Percentiles rank a stretch among this genome's conserved stretches.
Evolutionary conservation across 2,113 vertebrate genomes (phyloP).

Genomic region (Corythornis vintsioides): DNA sequence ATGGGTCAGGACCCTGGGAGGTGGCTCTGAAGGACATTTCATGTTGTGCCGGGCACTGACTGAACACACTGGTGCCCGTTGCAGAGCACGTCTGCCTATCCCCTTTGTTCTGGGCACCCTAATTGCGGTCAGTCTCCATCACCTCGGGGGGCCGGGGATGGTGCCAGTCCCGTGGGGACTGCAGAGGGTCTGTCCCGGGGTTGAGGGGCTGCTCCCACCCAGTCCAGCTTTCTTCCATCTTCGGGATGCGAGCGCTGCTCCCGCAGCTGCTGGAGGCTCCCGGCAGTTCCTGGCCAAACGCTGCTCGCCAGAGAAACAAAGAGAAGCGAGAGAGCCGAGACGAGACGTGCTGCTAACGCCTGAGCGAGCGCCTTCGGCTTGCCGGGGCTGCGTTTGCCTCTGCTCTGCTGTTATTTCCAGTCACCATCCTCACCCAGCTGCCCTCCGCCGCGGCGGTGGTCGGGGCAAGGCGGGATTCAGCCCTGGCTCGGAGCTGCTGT

Average conservation of each 20-base stretch:
- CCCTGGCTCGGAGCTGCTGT: background rate
- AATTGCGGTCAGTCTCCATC: background rate
- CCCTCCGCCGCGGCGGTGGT: fast-evolving
- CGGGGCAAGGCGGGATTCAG: background rate
- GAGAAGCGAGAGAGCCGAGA: background rate
- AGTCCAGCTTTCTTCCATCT: background rate
- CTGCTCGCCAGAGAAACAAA: conserved; percentile 21
- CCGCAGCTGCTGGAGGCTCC: background rate
- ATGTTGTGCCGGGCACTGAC: fast-evolving
- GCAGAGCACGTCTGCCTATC: background rate
- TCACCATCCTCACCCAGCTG: background rate
- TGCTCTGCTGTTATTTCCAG: background rate
- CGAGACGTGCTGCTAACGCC: background rate
- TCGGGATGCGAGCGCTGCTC: background rate
- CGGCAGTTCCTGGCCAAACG: background rate
- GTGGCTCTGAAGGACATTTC: background rate
- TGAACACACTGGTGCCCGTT: fast-evolving
- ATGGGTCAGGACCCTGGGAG: background rate
- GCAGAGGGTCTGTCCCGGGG: background rate
- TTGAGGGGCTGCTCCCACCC: background rate
- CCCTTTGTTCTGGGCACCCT: background rate
- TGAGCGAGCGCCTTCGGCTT: background rate
- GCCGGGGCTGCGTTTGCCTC: background rate
- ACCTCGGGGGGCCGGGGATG: fast-evolving
- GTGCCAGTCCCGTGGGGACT: background rate